phyloP scores from a whole-genome alignment of 92 coral and sea anemone genomes.

The Umimayanthus chanpuru region DNA sequence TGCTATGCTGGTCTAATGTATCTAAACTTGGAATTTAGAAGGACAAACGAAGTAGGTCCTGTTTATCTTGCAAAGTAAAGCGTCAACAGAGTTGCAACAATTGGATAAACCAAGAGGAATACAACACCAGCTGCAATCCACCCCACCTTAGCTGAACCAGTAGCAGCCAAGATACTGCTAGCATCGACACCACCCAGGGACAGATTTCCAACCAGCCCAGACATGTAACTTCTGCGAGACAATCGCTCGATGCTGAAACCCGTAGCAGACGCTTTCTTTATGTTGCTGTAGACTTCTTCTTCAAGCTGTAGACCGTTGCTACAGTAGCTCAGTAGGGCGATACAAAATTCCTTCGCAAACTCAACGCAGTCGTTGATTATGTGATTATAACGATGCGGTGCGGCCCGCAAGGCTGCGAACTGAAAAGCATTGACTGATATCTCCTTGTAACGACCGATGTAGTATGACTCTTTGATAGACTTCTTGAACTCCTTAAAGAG shows the following conservation, averaged over 20 bases:
- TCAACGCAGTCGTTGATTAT: slow-evolving; percentile 90
- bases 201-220: slow-evolving; percentile 77
- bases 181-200: slow-evolving; percentile 77
- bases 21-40: too few species aligned
- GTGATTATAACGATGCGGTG: slow-evolving; percentile 83
- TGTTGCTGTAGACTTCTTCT: slow-evolving; percentile 66
- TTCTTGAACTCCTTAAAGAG: slow-evolving; percentile 64
- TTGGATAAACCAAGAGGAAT: slow-evolving; percentile 56
- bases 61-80: slow-evolving; percentile 10
- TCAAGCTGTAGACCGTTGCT: slow-evolving; percentile 75
- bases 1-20: too few species aligned
- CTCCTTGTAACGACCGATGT: slow-evolving; percentile 77
- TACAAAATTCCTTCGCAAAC: slow-evolving; percentile 88
- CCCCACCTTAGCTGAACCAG: slow-evolving; percentile 27
- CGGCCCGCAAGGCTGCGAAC: slow-evolving; percentile 80
- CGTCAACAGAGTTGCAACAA: slow-evolving; percentile 33
- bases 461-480: slow-evolving; percentile 62
- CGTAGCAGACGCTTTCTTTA: slow-evolving; percentile 82
- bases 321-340: slow-evolving; percentile 74
- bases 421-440: slow-evolving; percentile 66
- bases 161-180: slow-evolving; percentile 57
- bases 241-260: slow-evolving; percentile 85
- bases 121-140: slow-evolving; percentile 1
- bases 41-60: too few species aligned
- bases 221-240: slow-evolving; percentile 71